phyloP scores from a whole-genome alignment of 2,888 invertebrate species.

The Oligia latruncula region DNA sequence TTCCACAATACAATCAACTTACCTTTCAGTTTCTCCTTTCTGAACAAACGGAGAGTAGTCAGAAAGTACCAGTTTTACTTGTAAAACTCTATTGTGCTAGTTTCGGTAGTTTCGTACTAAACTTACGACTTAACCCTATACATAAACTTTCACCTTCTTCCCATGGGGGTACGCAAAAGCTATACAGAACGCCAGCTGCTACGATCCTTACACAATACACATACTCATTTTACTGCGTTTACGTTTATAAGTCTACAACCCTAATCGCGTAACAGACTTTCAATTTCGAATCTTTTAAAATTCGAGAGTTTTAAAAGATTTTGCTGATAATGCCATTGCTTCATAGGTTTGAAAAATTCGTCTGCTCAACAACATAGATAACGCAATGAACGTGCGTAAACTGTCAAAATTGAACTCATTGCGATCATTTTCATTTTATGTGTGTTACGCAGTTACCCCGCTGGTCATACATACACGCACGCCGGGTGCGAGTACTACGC shows the following conservation, averaged over 20 bases:
- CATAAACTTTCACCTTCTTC: not conserved
- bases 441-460: too few relatives aligned
- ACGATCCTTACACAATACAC: not conserved
- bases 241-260: not conserved
- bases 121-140: constrained; percentile 41
- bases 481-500: too few relatives aligned
- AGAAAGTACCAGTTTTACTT: constrained; percentile 28
- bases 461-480: too few relatives aligned
- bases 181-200: not conserved
- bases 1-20: constrained; percentile 26
- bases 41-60: constrained; percentile 6
- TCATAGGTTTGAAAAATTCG: too few relatives aligned
- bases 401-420: too few relatives aligned
- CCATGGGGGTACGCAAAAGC: not conserved
- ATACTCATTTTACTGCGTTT: not conserved
- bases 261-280: too few relatives aligned
- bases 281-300: too few relatives aligned
- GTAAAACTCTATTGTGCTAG: constrained; percentile 32
- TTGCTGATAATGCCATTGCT: too few relatives aligned
- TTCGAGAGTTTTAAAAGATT: too few relatives aligned
- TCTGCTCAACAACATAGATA: too few relatives aligned
- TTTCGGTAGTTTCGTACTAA: constrained; percentile 12
- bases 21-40: not conserved
- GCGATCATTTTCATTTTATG: too few relatives aligned
- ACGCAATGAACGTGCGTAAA: too few relatives aligned